Evolutionary conservation across 2,888 invertebrate species (phyloP), one percentile per base, ranked within the genome.

Genomic region (Epirrhoe alternata): DNA sequence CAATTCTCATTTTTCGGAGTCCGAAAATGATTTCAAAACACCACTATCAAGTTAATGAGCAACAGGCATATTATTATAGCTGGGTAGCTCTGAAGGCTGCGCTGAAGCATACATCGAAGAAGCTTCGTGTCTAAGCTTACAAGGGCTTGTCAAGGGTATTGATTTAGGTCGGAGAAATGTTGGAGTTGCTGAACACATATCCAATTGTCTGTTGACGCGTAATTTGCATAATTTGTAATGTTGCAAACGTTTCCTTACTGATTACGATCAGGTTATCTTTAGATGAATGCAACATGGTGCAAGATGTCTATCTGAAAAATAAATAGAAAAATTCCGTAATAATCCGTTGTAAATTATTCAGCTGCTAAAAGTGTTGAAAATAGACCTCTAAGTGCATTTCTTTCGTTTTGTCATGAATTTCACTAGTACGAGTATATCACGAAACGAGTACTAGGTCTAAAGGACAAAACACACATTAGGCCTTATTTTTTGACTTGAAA

Each of bases 51-150:
- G 70, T 71, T 70, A 69, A 68, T 71, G 67, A 67, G 70, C 61
- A 70, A 70, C 58, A 61, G 49, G 61, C 70, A 49, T 69, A 70
- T 69, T 71, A 64, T 70, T 62, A 58, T 33, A 63, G 65, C 65
- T 66, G 66, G 66, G 64, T 64, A 58, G 64, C 67, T 49, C 17
- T 49, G 53, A 52, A 63, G 55, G 42, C 45, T 24, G 54, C 55
- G 49, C n/a, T 17, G 56, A 42, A 66, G 55, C 38, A 56, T 63
- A 67, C 67, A 67, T 5, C 59, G 67, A 63, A 67, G 67, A 67
- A 60, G 60, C 47, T 61, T 57, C 64, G 38, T 68, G 68, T 68
- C 61, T 51, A 7, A 49, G 30, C 38, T 53, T 54, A 68, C 68
- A 68, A 49, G 54, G 49, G 38, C 50, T 64, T 64, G 68, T 68